A percentile compares a stretch with the other conserved stretches of the same genome.
phyloP scores from a whole-genome alignment of 2,113 vertebrate species.

The Etheostoma spectabile region DNA sequence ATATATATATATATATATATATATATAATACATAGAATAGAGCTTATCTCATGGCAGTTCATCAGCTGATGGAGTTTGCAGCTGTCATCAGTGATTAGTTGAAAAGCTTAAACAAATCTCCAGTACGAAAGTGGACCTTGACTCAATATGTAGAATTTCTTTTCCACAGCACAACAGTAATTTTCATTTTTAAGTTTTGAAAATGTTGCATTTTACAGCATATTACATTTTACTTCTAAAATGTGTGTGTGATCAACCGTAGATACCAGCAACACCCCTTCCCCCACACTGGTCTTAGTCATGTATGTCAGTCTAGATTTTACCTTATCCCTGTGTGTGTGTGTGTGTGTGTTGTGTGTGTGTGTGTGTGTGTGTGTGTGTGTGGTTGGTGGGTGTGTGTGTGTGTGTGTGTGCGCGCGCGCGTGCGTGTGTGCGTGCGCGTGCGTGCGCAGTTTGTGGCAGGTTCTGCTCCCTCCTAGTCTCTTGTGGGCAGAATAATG shows the following conservation, averaged over 20 bases:
- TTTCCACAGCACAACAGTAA: not conserved
- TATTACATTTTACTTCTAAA: not conserved
- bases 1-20: not conserved
- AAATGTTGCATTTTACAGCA: not conserved
- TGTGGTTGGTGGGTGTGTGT: conserved; percentile 35
- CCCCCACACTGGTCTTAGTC: conserved; percentile 34
- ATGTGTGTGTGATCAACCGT: not conserved
- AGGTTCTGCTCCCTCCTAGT: conserved; percentile 76
- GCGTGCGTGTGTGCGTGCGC: conserved; percentile 26
- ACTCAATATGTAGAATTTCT: not conserved
- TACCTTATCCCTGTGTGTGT: conserved; percentile 29
- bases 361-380: conserved; percentile 35
- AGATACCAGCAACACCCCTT: conserved; percentile 16
- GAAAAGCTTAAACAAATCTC: not conserved
- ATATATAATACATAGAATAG: no score
- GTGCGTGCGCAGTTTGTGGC: conserved; percentile 59
- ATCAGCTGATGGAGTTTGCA: not conserved
- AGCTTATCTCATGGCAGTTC: not conserved
- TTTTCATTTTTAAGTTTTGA: conserved; percentile 8
- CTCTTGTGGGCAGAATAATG: conserved; percentile 85
- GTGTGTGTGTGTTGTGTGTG: conserved; percentile 13
- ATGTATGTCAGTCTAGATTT: conserved; percentile 59
- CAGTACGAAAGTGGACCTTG: not conserved
- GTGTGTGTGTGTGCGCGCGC: conserved; percentile 36
- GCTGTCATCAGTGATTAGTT: not conserved